These are phyloP conservation scores for Myiagra hebetior DNA, from an alignment of 2,113 vertebrate species.

Conservation along the genomic window DNA sequence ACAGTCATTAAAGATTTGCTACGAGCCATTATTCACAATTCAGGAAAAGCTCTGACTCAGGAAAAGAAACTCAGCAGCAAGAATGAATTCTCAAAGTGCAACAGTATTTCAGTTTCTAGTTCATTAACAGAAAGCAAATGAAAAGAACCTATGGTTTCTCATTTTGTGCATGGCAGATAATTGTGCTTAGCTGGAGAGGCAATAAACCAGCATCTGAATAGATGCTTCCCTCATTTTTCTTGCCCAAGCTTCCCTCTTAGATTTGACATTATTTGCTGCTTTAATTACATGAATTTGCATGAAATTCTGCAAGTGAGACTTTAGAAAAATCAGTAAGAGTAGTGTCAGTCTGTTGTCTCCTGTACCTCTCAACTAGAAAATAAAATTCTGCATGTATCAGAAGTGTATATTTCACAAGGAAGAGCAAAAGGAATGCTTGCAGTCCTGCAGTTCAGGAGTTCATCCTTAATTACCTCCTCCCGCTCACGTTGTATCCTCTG, in stretches of 20 bases:
- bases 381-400: not conserved
- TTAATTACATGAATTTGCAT: not conserved
- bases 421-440: not conserved
- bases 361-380: not conserved
- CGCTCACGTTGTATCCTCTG: slow-evolving; percentile 53
- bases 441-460: not conserved
- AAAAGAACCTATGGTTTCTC: not conserved
- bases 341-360: not conserved
- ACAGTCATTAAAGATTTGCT: not conserved
- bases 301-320: not conserved
- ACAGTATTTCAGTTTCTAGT: not conserved
- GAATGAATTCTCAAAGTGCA: not conserved
- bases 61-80: not conserved
- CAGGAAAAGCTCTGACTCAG: not conserved
- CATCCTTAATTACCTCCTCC: slow-evolving; percentile 3
- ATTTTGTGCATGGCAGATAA: not conserved
- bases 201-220: not conserved
- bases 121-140: not conserved
- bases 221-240: not conserved
- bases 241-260: not conserved
- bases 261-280: not conserved
- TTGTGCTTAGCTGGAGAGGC: not conserved
- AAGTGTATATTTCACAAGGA: not conserved
- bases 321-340: not conserved
- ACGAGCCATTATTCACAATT: not conserved